Conservation (phyloP, 2,113 vertebrate genomes). For the Delphinus delphis region DNA sequence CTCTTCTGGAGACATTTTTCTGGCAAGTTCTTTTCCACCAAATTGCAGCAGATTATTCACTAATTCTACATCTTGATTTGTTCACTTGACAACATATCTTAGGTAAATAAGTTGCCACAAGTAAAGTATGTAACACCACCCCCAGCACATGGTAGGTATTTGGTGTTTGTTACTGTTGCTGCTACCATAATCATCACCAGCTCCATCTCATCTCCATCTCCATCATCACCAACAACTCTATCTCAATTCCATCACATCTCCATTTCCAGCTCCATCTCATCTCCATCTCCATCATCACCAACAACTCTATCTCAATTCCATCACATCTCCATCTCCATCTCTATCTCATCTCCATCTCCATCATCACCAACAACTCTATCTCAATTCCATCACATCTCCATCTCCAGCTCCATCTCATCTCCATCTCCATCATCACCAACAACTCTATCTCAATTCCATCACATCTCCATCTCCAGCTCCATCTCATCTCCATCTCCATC, state of each 20-base stretch:
- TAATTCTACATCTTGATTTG: background rate
- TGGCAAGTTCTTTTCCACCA: background rate
- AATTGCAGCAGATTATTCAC: background rate
- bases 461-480: background rate
- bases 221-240: too few species aligned
- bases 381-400: too few species aligned
- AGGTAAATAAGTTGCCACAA: background rate
- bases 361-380: too few species aligned
- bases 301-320: too few species aligned
- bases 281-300: too few species aligned
- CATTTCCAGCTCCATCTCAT: background rate
- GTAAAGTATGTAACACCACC: rapidly evolving
- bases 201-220: background rate
- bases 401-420: background rate
- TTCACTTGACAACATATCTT: background rate
- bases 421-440: background rate
- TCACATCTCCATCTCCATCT: background rate
- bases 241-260: background rate
- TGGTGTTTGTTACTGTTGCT: background rate
- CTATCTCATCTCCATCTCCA: too few species aligned
- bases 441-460: background rate
- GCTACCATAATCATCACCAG: background rate
- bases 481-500: background rate
- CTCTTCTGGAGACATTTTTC: background rate
- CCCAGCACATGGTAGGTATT: rapidly evolving